Evolutionary conservation across 2,888 invertebrate genomes (phyloP).

Genomic region (Phengaris arion): DNA sequence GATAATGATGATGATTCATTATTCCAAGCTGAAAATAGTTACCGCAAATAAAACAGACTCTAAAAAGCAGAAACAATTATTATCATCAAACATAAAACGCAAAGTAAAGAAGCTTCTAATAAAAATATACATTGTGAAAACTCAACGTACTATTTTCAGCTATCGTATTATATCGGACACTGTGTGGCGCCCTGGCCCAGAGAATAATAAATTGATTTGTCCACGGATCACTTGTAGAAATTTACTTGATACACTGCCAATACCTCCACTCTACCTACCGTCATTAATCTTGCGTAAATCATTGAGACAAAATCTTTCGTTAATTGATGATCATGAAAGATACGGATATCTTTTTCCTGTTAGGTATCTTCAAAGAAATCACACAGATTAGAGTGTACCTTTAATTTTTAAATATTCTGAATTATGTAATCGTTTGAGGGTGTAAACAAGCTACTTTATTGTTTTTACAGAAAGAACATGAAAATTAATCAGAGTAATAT

Average conservation of each 20-base stretch:
- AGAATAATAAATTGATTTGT: slow-evolving; percentile 19
- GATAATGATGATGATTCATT: too few species aligned
- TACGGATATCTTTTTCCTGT: background rate
- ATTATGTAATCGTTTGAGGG: too few species aligned
- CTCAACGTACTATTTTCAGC: too few species aligned
- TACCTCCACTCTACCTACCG: background rate
- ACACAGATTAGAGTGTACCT: background rate
- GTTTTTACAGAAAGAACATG: too few species aligned
- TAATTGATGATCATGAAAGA: background rate
- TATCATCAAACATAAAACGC: too few species aligned
- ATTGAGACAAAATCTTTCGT: background rate
- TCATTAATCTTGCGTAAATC: slow-evolving; percentile 15
- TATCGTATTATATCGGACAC: background rate
- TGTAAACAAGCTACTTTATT: too few species aligned
- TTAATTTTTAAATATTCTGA: background rate
- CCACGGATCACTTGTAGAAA: slow-evolving; percentile 7
- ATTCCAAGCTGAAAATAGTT: too few species aligned
- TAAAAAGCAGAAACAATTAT: too few species aligned
- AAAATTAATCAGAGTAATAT: too few species aligned
- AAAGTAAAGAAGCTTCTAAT: too few species aligned
- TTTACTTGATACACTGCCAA: slow-evolving; percentile 24
- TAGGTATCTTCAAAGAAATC: background rate
- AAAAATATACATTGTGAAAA: too few species aligned
- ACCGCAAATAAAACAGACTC: too few species aligned
- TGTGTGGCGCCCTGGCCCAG: background rate